A percentile compares a stretch with the other conserved stretches of the same genome.
phyloP scores from a whole-genome alignment of 2,797 vertebrate genomes.

The Enteromius radiatus region DNA sequence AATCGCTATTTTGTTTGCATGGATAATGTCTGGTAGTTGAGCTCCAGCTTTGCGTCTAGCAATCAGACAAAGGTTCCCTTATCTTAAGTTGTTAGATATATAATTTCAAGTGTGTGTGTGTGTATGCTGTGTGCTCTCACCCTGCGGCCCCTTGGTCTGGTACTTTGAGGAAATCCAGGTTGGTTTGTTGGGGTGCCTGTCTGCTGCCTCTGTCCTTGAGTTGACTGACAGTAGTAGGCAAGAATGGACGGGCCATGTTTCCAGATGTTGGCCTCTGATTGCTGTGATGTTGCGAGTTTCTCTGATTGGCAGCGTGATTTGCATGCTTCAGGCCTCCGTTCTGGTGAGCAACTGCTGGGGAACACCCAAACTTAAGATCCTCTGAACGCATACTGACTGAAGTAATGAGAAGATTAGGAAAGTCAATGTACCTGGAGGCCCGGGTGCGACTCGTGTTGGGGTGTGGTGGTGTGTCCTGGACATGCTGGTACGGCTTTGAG shows the following conservation, averaged over 20 bases:
- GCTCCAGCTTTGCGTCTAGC: conserved; percentile 6
- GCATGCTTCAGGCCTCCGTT: conserved; percentile 85
- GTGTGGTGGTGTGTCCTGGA: conserved; percentile 77
- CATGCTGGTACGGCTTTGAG: conserved; percentile 70
- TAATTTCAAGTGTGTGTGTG: conserved; percentile 30
- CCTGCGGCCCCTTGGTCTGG: conserved; percentile 96
- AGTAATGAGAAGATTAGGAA: background rate
- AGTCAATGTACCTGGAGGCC: conserved; percentile 86
- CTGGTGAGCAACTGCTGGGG: conserved; percentile 82
- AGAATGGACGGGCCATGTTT: conserved; percentile 76
- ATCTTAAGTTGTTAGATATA: background rate
- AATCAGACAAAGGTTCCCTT: conserved; percentile 6
- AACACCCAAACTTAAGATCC: background rate
- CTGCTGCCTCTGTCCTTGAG: conserved; percentile 72
- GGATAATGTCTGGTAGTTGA: conserved; percentile 18
- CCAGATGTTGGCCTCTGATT: conserved; percentile 69
- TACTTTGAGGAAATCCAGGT: conserved; percentile 92
- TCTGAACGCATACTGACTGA: background rate
- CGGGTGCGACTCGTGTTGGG: conserved; percentile 88
- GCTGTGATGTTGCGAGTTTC: conserved; percentile 76
- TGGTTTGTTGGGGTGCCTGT: conserved; percentile 76
- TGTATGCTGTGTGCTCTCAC: conserved; percentile 76
- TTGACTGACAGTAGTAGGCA: conserved; percentile 81
- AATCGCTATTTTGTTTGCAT: conserved; percentile 23
- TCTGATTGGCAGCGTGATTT: conserved; percentile 75